Conservation (phyloP, 2,113 vertebrate species). For the Vidua chalybeata region DNA sequence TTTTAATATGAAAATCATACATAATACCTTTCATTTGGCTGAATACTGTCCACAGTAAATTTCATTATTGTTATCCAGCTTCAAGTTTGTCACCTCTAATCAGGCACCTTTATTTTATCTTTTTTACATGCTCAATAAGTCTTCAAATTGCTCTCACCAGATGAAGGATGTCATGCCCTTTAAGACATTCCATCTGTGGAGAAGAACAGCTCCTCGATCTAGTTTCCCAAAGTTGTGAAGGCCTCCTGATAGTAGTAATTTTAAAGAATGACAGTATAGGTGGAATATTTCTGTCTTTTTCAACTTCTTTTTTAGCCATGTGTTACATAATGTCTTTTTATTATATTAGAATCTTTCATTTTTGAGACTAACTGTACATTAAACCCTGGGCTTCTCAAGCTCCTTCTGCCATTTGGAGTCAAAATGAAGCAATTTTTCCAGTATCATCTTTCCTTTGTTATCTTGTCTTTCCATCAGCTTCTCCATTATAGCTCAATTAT, state of each 20-base stretch:
- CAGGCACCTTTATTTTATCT: slow-evolving; percentile 11
- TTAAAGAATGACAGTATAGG: slow-evolving; percentile 34
- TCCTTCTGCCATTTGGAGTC: slow-evolving; percentile 47
- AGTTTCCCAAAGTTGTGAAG: slow-evolving; percentile 30
- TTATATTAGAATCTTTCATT: slow-evolving; percentile 30
- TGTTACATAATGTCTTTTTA: slow-evolving; percentile 39
- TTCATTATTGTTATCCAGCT: neutral
- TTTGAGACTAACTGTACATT: slow-evolving; percentile 36
- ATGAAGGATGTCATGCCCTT: slow-evolving; percentile 10
- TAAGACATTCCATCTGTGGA: neutral
- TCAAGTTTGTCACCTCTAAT: neutral
- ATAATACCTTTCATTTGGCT: neutral
- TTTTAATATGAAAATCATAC: neutral
- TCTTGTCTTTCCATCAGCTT: slow-evolving; percentile 57
- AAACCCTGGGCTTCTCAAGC: slow-evolving; percentile 40
- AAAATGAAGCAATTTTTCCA: slow-evolving; percentile 68
- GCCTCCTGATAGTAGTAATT: slow-evolving; percentile 48
- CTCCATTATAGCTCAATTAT: slow-evolving; percentile 65
- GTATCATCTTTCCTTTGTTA: slow-evolving; percentile 62
- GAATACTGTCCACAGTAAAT: neutral
- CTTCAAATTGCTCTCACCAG: neutral
- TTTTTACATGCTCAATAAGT: slow-evolving; percentile 12
- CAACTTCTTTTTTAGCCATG: neutral
- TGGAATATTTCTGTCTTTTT: slow-evolving; percentile 6
- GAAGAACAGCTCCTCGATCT: slow-evolving; percentile 7